A percentile compares a stretch with the other conserved stretches of the same genome.
These are phyloP conservation scores for Venturia canescens DNA, from an alignment of 1,140 invertebrate genomes.

Conservation along the genomic window DNA sequence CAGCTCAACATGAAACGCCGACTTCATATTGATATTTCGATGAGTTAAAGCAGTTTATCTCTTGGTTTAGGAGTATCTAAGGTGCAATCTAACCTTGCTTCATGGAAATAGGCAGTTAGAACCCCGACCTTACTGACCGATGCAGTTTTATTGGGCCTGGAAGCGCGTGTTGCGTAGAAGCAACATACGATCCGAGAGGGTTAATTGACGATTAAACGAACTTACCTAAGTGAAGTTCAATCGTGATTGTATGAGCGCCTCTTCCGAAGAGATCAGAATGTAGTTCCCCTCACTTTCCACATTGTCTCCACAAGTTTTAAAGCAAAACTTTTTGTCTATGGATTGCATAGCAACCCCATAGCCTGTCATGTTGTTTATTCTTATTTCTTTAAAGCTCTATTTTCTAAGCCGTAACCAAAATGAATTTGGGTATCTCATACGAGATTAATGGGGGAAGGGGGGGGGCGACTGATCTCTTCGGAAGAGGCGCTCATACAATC, in stretches of 20 bases:
- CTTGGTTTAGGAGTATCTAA: too few species aligned
- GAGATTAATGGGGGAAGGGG: background rate
- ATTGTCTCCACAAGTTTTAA: background rate
- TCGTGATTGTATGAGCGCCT: conserved; percentile 16
- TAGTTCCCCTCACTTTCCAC: background rate
- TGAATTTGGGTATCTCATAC: conserved; percentile 8
- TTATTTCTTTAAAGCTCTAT: background rate
- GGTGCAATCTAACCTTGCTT: too few species aligned
- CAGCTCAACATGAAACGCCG: too few species aligned
- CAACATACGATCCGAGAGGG: too few species aligned
- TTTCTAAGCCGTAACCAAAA: background rate
- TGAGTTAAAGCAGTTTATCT: too few species aligned
- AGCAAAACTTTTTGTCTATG: background rate
- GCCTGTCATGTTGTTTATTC: background rate
- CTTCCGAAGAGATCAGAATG: background rate
- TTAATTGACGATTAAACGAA: conserved; percentile 6
- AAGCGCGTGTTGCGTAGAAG: too few species aligned
- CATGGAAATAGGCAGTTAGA: too few species aligned
- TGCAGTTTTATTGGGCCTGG: too few species aligned
- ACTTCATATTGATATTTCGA: too few species aligned
- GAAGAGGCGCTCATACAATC: conserved; percentile 11
- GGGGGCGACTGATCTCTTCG: background rate
- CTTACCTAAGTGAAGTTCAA: conserved; percentile 13
- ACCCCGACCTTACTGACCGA: too few species aligned
- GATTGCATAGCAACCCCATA: background rate